Evolutionary conservation across 2,888 invertebrate species (phyloP).

Genomic region (Gastrophysa polygoni): DNA sequence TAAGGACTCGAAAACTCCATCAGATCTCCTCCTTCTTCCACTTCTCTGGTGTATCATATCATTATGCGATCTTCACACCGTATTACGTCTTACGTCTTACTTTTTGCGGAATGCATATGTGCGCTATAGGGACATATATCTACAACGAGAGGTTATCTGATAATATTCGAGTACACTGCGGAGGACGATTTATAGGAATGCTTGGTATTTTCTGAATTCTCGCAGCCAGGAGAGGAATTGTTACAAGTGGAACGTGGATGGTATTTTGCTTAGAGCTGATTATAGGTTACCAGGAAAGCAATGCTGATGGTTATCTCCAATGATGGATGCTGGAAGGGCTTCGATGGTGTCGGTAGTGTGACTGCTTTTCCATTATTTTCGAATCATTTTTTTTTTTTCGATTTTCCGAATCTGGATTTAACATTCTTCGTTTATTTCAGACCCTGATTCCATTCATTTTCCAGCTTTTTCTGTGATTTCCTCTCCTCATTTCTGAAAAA

Average conservation of each 20-base stretch:
- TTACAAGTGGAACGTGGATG: not conserved
- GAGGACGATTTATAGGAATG: slow-evolving; percentile 37
- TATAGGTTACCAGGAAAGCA: not conserved
- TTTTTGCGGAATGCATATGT: slow-evolving; percentile 43
- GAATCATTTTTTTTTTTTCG: too few relatives aligned
- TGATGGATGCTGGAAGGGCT: not conserved
- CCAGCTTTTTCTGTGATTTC: too few relatives aligned
- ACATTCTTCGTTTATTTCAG: too few relatives aligned
- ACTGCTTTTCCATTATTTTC: too few relatives aligned
- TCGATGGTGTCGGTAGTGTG: too few relatives aligned
- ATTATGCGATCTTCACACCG: slow-evolving; percentile 42
- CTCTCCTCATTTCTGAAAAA: too few relatives aligned
- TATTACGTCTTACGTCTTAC: slow-evolving; percentile 12
- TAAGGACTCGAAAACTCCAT: too few relatives aligned
- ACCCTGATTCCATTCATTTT: too few relatives aligned
- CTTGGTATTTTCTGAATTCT: slow-evolving; percentile 36
- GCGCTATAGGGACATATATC: slow-evolving; percentile 42
- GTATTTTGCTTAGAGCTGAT: slow-evolving; percentile 1
- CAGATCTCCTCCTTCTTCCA: not conserved
- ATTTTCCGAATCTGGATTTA: too few relatives aligned
- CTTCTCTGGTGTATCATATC: slow-evolving; percentile 37
- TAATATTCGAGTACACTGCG: slow-evolving; percentile 38
- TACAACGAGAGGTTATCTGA: slow-evolving; percentile 49
- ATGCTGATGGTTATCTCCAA: not conserved
- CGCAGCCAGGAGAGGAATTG: not conserved